These are phyloP conservation scores for Oegoconia quadripuncta DNA, from an alignment of 2,888 invertebrate species.

Conservation along the genomic window DNA sequence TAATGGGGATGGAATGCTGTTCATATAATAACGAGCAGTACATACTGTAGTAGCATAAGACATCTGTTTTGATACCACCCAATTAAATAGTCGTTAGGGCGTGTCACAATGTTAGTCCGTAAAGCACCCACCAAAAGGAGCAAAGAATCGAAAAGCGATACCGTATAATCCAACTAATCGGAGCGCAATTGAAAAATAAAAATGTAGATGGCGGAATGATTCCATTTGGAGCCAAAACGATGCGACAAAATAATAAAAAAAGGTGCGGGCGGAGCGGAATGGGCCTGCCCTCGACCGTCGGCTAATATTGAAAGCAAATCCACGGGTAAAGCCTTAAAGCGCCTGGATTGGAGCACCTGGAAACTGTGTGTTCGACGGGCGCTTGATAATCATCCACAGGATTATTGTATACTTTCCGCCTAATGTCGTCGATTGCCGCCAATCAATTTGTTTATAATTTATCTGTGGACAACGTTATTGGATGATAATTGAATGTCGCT, in stretches of 20 bases:
- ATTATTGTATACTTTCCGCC: slow-evolving; percentile 72
- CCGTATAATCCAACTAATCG: slow-evolving; percentile 78
- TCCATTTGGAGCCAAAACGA: slow-evolving; percentile 78
- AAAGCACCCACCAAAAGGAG: slow-evolving; percentile 68
- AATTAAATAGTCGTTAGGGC: slow-evolving; percentile 43
- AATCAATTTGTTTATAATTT: slow-evolving; percentile 58
- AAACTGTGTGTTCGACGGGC: slow-evolving; percentile 62
- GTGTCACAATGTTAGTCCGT: slow-evolving; percentile 50
- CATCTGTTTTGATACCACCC: neutral
- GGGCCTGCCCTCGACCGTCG: slow-evolving; percentile 60
- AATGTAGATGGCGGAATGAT: slow-evolving; percentile 79
- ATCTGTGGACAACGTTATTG: slow-evolving; percentile 34
- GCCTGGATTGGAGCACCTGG: slow-evolving; percentile 75
- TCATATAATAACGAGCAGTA: too few relatives aligned
- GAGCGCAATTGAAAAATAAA: slow-evolving; percentile 79
- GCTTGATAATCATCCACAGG: slow-evolving; percentile 71
- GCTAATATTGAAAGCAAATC: slow-evolving; percentile 81
- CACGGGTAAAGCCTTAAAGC: slow-evolving; percentile 79
- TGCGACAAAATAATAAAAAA: slow-evolving; percentile 79
- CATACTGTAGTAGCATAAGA: too few relatives aligned
- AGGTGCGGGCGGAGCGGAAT: slow-evolving; percentile 65
- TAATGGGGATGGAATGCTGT: too few relatives aligned
- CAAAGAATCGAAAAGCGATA: slow-evolving; percentile 77
- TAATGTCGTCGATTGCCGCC: slow-evolving; percentile 62
- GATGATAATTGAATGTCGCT: slow-evolving; percentile 37